These are phyloP conservation scores for Silurus lanzhouensis DNA, from an alignment of 2,797 vertebrate species.

Conservation along the genomic window DNA sequence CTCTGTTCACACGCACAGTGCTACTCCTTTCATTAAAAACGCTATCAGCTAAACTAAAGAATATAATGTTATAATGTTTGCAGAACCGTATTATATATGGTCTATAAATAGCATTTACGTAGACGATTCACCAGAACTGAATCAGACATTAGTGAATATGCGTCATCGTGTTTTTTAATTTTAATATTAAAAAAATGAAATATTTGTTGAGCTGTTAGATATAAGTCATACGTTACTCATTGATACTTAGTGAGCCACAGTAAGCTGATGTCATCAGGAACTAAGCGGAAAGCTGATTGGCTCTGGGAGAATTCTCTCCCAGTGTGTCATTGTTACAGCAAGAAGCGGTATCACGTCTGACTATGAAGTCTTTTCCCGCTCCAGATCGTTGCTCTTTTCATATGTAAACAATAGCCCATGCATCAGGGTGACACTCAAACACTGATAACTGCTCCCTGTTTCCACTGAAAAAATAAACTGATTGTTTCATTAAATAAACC, in stretches of 20 bases:
- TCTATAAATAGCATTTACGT: background rate
- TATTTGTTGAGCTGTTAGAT: slow-evolving; percentile 38
- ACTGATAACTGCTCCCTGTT: background rate
- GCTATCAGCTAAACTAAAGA: background rate
- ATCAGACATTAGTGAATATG: background rate
- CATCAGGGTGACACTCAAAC: background rate
- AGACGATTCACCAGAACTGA: background rate
- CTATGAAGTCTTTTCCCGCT: slow-evolving; percentile 29
- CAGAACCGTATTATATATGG: too few species aligned
- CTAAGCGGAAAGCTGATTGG: slow-evolving; percentile 45
- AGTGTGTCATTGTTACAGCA: slow-evolving; percentile 54
- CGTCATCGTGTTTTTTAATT: background rate
- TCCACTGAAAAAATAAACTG: background rate
- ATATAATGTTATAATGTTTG: too few species aligned
- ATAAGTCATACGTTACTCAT: slow-evolving; percentile 10
- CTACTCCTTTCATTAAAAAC: background rate
- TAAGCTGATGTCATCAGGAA: slow-evolving; percentile 54
- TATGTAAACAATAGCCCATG: background rate
- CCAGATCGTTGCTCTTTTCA: background rate
- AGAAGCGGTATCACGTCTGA: slow-evolving; percentile 42
- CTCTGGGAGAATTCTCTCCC: background rate
- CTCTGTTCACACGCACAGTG: too few species aligned
- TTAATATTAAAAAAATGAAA: slow-evolving; percentile 18
- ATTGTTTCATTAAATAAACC: background rate
- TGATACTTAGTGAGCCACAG: slow-evolving; percentile 14